phyloP scores from a whole-genome alignment of 2,888 invertebrate genomes.

The Drosophila multiciliata region DNA sequence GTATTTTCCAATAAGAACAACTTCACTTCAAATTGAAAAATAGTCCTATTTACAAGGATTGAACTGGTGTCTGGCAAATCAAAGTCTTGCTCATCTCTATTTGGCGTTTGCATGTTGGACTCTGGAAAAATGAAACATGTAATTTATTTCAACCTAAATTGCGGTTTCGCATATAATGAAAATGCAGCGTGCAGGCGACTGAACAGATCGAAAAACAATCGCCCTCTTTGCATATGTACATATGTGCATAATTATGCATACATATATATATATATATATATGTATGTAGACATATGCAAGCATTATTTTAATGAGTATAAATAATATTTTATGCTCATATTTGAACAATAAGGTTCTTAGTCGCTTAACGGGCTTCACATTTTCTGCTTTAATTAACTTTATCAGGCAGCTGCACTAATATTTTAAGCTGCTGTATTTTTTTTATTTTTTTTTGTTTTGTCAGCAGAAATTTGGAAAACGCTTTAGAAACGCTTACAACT shows the following conservation, averaged over 20 bases:
- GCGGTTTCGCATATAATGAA: conserved; percentile 42
- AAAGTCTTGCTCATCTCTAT: conserved; percentile 4
- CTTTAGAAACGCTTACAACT: neutral
- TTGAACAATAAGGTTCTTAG: conserved; percentile 21
- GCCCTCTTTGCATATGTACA: neutral
- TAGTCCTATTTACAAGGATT: neutral
- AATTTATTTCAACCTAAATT: conserved; percentile 75
- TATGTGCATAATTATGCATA: neutral
- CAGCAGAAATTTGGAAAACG: conserved; percentile 1
- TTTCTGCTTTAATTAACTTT: conserved; percentile 20
- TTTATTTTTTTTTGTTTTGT: conserved; percentile 39
- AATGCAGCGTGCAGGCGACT: conserved; percentile 29
- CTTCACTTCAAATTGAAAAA: neutral
- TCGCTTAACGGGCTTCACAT: conserved; percentile 28
- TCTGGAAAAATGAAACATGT: conserved; percentile 59
- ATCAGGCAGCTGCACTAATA: conserved; percentile 32
- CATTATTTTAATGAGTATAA: conserved; percentile 37
- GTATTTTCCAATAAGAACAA: neutral
- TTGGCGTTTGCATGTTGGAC: conserved; percentile 36
- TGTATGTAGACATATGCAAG: no score
- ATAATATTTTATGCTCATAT: conserved; percentile 40
- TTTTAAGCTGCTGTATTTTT: conserved; percentile 42
- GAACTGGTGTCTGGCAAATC: neutral
- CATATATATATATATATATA: conserved; percentile 6
- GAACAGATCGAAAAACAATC: conserved; percentile 29